Conservation (phyloP, 1,140 invertebrate species). For the Pissodes strobi region DNA sequence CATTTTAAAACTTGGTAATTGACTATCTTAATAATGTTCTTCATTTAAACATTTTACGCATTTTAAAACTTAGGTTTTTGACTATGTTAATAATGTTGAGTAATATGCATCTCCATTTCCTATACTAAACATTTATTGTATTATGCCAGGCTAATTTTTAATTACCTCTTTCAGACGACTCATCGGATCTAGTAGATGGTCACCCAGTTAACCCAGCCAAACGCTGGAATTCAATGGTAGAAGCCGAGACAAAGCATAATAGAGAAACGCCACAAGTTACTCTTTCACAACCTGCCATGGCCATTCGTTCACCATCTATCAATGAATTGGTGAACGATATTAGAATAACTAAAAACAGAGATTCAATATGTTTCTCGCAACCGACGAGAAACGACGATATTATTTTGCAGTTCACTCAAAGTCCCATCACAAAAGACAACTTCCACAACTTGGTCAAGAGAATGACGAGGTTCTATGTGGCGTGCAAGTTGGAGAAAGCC, state of each 20-base stretch:
- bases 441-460: slow-evolving; percentile 83
- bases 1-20: too few species aligned
- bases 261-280: slow-evolving; percentile 43
- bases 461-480: slow-evolving; percentile 91
- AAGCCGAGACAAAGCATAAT: slow-evolving; percentile 39
- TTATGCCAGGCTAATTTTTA: too few species aligned
- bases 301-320: slow-evolving; percentile 28
- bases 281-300: slow-evolving; percentile 44
- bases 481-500: slow-evolving; percentile 66
- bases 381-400: slow-evolving; percentile 83
- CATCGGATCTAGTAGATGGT: slow-evolving; percentile 21
- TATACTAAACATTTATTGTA: too few species aligned
- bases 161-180: slow-evolving; percentile 32
- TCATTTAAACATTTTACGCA: too few species aligned
- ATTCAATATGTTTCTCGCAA: slow-evolving; percentile 81
- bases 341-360: slow-evolving; percentile 43
- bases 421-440: slow-evolving; percentile 60
- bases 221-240: slow-evolving; percentile 43
- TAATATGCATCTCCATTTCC: too few species aligned
- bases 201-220: slow-evolving; percentile 23
- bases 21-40: too few species aligned
- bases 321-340: slow-evolving; percentile 37
- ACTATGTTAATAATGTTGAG: too few species aligned
- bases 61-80: too few species aligned
- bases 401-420: slow-evolving; percentile 69